Conservation (phyloP, 53 echinoderm and acorn worm species). For the Glandiceps talaboti region DNA sequence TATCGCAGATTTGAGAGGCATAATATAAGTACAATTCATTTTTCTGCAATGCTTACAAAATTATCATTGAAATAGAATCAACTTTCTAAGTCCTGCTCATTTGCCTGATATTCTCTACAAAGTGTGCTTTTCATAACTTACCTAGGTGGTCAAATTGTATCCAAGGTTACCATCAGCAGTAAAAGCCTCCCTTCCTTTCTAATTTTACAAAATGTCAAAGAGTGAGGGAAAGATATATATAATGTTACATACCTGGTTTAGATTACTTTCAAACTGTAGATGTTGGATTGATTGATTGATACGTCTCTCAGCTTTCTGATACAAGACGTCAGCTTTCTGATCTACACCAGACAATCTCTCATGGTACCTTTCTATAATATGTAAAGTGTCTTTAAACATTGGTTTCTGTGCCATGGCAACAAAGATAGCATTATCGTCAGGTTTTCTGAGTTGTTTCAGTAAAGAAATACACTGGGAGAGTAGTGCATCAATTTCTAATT, state of each 20-base stretch:
- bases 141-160: too few relatives aligned
- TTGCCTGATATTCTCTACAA: too few relatives aligned
- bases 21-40: too few relatives aligned
- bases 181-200: too few relatives aligned
- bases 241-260: constrained; percentile 40
- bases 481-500: constrained; percentile 33
- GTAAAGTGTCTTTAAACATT: constrained; percentile 49
- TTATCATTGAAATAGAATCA: too few relatives aligned
- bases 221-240: too few relatives aligned
- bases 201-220: too few relatives aligned
- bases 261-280: constrained; percentile 33
- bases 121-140: too few relatives aligned
- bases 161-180: too few relatives aligned
- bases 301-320: constrained; percentile 34
- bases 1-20: too few relatives aligned
- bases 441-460: constrained; percentile 31
- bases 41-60: too few relatives aligned
- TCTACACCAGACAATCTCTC: constrained; percentile 30
- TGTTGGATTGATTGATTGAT: constrained; percentile 22
- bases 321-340: constrained; percentile 35
- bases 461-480: constrained; percentile 45
- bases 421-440: constrained; percentile 55
- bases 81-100: too few relatives aligned
- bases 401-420: constrained; percentile 73
- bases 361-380: constrained; percentile 39